A percentile compares a stretch with the other conserved stretches of the same genome.
Evolutionary conservation across 2,888 invertebrate genomes (phyloP).

Genomic region (Tachina grossa): DNA sequence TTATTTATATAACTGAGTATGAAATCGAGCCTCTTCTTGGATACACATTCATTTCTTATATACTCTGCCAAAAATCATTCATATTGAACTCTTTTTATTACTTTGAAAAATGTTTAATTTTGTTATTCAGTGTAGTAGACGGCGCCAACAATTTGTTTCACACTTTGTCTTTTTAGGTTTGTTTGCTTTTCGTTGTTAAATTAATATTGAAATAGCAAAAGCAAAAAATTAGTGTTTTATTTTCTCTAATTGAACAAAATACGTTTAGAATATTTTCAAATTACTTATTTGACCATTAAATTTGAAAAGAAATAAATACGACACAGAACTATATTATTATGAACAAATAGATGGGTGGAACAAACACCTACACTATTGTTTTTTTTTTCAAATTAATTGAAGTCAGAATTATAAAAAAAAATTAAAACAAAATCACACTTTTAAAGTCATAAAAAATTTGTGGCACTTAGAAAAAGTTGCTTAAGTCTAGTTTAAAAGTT

Average conservation of each 20-base stretch:
- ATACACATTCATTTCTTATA: too few relatives aligned
- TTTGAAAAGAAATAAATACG: constrained; percentile 26
- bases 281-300: constrained; percentile 4
- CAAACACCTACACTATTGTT: constrained; percentile 23
- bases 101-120: too few relatives aligned
- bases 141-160: constrained; percentile 56
- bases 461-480: too few relatives aligned
- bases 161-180: constrained; percentile 15
- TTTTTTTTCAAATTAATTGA: background rate
- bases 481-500: background rate
- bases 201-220: constrained; percentile 1
- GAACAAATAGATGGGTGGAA: background rate
- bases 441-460: background rate
- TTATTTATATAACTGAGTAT: too few relatives aligned
- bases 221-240: background rate
- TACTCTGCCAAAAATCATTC: too few relatives aligned
- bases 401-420: background rate
- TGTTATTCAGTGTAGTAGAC: background rate
- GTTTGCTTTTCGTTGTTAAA: constrained; percentile 18
- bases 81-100: too few relatives aligned
- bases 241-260: constrained; percentile 20
- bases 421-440: background rate
- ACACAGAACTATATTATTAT: background rate
- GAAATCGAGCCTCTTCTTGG: too few relatives aligned
- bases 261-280: background rate